Evolutionary conservation across 2,113 vertebrate species (phyloP), one percentile per base, ranked within the genome.

Genomic region (Panthera tigris): DNA sequence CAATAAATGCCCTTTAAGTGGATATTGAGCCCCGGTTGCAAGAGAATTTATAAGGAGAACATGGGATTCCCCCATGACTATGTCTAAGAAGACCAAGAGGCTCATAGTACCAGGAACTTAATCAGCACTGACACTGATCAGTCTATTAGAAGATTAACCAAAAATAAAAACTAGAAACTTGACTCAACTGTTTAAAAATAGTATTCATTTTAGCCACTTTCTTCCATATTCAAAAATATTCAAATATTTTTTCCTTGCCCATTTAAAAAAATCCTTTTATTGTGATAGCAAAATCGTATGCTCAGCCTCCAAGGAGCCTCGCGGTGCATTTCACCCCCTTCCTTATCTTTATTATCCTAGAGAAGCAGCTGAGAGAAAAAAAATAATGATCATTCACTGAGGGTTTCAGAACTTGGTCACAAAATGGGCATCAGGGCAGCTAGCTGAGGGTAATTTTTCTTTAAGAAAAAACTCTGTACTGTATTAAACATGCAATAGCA

Each of bases 391-490:
- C 41, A 81, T 27, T 11, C n/a, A 15, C 4, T 27, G 78, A 84
- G 16, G 21, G 45, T 45, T 68, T 71, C 83, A 84, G 89, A 86
- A 63, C 84, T 95, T 65, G 69, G 82, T 78, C 79, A 89, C 57
- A 63, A 68, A 88, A 79, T 39, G 80, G 41, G 50, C 74, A 89
- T 57, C 4, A 5, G 71, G 91, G 27, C 25, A 79, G 82, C 63
- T 63, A 41, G 25, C 55, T 55, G 66, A 81, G 36, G 52, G 36
- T 33, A 33, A 39, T 66, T 90, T 92, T 50, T 90, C 82, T 95
- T 71, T 71, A 86, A 79, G 81, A 74, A 97, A 97, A 93, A 95
- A 36, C 5, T 68, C 55, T 41, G 19, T 55, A 48, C 31, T 79
- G 15, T 57, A 33, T 85, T 63, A 81, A 92, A 74, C 73, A 78